Conservation (phyloP, 1,140 invertebrate species). For the Drosophila yakuba region DNA sequence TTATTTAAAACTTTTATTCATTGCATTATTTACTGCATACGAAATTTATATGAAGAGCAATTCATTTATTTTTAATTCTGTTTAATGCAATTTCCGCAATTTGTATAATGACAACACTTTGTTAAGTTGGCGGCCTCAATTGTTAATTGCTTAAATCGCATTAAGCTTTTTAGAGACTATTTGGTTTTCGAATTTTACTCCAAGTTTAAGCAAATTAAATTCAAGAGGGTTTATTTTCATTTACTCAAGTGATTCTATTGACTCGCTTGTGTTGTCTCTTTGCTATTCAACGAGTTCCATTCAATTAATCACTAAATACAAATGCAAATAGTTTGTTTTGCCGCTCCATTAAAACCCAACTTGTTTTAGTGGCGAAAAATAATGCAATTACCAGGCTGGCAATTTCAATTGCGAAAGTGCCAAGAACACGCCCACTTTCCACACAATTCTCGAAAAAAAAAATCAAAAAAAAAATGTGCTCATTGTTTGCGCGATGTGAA, state of each 20-base stretch:
- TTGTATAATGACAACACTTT: no score
- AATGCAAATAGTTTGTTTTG: constrained; percentile 19
- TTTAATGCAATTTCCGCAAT: no score
- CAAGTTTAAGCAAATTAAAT: background rate
- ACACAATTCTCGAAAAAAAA: background rate
- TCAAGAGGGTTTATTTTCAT: background rate
- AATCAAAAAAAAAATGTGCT: no score
- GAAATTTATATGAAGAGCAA: no score
- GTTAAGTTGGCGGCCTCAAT: background rate
- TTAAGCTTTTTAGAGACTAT: background rate
- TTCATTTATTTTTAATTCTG: no score
- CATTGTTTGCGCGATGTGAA: constrained; percentile 32
- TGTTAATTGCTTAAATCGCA: background rate
- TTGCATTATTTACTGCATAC: no score
- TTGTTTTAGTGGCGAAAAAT: constrained; percentile 7
- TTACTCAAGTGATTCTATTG: background rate
- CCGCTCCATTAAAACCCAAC: constrained; percentile 36
- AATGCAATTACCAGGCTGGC: constrained; percentile 17
- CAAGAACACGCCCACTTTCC: background rate
- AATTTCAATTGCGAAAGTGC: constrained; percentile 33
- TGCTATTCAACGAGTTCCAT: constrained; percentile 11
- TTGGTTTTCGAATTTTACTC: background rate
- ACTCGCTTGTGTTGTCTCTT: background rate
- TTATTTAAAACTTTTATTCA: no score
- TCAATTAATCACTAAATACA: constrained; percentile 34